These are phyloP conservation scores for Protobothrops mucrosquamatus DNA, from an alignment of 2,113 vertebrate species.

Conservation along the genomic window DNA sequence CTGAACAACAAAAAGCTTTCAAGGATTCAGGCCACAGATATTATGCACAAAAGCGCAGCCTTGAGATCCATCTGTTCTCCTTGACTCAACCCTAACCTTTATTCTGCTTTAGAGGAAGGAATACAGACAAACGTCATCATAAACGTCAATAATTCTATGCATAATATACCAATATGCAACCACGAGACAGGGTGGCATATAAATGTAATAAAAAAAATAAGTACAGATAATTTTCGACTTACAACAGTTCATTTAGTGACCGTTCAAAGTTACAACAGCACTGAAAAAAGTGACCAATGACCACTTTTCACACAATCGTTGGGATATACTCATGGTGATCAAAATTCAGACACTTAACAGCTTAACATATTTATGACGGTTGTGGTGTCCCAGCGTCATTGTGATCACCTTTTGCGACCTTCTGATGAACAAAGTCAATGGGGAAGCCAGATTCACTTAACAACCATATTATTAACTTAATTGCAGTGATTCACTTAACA, in stretches of 20 bases:
- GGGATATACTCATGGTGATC: neutral
- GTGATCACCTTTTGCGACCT: neutral
- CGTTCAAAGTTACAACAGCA: neutral
- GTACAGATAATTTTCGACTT: neutral
- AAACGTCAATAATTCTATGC: neutral
- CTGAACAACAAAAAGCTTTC: conserved; percentile 9
- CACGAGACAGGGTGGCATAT: neutral
- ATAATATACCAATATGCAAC: neutral
- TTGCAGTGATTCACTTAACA: neutral
- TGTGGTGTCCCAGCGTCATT: neutral
- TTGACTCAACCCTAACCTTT: neutral
- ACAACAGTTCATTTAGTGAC: neutral
- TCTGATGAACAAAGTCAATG: neutral
- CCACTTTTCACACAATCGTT: neutral
- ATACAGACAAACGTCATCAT: neutral
- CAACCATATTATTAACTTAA: neutral
- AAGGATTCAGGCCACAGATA: neutral
- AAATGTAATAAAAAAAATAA: neutral
- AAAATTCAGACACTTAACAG: neutral
- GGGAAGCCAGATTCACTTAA: neutral
- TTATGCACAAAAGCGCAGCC: neutral
- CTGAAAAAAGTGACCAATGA: neutral
- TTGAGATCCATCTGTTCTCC: neutral
- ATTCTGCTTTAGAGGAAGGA: neutral
- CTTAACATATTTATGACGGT: neutral